phyloP scores from a whole-genome alignment of 2,113 vertebrate species.

The Synodontis membranacea region DNA sequence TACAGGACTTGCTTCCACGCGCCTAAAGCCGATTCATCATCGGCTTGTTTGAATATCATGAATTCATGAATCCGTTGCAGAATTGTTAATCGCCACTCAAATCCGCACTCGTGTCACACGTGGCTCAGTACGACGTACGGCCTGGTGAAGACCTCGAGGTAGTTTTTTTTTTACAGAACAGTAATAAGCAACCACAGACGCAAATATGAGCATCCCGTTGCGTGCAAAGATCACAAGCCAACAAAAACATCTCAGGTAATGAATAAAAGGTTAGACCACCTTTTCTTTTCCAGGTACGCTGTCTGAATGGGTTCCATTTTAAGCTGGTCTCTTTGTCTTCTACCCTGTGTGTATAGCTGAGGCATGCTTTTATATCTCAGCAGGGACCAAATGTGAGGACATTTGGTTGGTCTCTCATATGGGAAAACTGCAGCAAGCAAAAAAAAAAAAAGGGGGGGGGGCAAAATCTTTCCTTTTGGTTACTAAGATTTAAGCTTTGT shows the following conservation, averaged over 20 bases:
- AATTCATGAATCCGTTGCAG: not conserved
- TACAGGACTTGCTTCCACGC: not conserved
- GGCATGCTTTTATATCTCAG: not conserved
- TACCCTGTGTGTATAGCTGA: not conserved
- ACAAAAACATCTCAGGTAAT: not conserved
- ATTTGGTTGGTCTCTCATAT: not conserved
- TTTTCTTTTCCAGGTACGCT: not conserved
- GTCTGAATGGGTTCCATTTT: slow-evolving; percentile 3
- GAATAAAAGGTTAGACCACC: slow-evolving; percentile 2
- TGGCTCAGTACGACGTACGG: not conserved
- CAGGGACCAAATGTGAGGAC: not conserved
- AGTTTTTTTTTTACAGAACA: not conserved
- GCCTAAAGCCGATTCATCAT: not conserved
- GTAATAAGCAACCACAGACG: not conserved
- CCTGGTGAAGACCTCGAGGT: not conserved
- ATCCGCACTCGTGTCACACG: too few species aligned
- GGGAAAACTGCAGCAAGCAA: not conserved
- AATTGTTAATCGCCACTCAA: not conserved
- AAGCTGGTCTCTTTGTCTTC: not conserved
- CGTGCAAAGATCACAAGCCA: not conserved
- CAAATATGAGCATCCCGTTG: not conserved
- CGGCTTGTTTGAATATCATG: not conserved
- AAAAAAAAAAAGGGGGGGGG: too few species aligned
- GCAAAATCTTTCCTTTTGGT: not conserved
- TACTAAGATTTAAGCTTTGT: not conserved